phyloP scores from a whole-genome alignment of 2,888 invertebrate genomes.

The Elmis aenea region DNA sequence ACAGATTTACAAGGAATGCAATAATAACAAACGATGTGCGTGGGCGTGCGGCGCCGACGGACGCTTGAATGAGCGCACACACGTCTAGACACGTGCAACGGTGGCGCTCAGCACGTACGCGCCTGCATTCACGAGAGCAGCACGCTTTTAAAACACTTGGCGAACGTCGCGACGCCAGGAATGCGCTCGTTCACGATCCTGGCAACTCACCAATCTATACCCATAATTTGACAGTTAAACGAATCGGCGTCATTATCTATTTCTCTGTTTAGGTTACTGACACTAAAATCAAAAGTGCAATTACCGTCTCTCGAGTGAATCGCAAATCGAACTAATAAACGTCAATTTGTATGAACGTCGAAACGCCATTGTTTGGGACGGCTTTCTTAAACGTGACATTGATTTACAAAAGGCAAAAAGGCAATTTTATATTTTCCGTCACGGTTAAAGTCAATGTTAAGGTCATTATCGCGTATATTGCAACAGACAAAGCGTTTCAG shows the following conservation, averaged over 20 bases:
- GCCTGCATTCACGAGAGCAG: constrained; percentile 17
- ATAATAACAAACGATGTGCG: constrained; percentile 5
- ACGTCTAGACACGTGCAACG: constrained; percentile 16
- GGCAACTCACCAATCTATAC: constrained; percentile 8
- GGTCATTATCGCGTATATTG: constrained; percentile 15
- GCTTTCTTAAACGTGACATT: too few species aligned
- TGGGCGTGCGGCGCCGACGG: constrained; percentile 16
- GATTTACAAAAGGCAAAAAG: neutral
- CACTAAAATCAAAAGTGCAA: too few species aligned
- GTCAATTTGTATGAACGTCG: too few species aligned
- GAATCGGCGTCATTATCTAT: constrained; percentile 7
- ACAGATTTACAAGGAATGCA: too few species aligned
- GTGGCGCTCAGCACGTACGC: constrained; percentile 11
- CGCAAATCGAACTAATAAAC: too few species aligned
- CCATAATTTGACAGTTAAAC: constrained; percentile 5
- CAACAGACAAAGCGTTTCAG: constrained; percentile 14
- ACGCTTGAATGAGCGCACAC: constrained; percentile 16
- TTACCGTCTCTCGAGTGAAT: too few species aligned
- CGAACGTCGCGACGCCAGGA: constrained; percentile 14
- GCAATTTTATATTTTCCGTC: neutral
- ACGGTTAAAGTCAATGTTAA: constrained; percentile 9
- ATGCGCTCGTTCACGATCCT: constrained; percentile 12
- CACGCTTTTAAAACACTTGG: constrained; percentile 11
- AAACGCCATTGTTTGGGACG: too few species aligned
- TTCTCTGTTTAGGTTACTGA: constrained; percentile 12